Evolutionary conservation across 2,888 invertebrate genomes (phyloP).

Genomic region (Cryptocephalus primarius): DNA sequence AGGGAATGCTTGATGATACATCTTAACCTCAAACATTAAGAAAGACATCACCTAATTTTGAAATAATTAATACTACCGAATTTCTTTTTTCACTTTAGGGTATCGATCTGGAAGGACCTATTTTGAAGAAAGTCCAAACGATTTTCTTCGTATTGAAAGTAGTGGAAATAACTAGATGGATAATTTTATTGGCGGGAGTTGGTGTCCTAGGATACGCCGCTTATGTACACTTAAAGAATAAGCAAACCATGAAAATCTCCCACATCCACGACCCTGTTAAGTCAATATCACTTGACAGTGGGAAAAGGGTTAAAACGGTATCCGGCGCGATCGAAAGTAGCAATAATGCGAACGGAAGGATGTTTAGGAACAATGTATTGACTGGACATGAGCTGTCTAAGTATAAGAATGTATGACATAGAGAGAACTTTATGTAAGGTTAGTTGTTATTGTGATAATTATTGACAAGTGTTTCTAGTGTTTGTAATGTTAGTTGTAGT

Average conservation of each 20-base stretch:
- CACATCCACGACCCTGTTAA: conserved; percentile 4
- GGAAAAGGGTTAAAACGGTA: neutral
- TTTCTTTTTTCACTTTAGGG: conserved; percentile 9
- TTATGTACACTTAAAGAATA: conserved; percentile 31
- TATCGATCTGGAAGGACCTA: conserved; percentile 49
- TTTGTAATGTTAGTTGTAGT: no score
- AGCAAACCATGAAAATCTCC: conserved; percentile 14
- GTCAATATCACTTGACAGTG: neutral
- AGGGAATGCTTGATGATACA: no score
- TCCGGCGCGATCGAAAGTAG: conserved; percentile 2
- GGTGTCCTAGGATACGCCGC: conserved; percentile 31
- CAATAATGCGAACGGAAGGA: conserved; percentile 5
- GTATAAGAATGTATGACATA: conserved; percentile 11
- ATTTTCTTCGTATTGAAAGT: conserved; percentile 43
- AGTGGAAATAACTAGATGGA: conserved; percentile 45
- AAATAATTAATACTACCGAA: no score
- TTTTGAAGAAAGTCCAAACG: conserved; percentile 51
- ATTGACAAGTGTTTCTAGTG: no score
- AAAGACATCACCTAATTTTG: no score
- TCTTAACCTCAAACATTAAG: no score
- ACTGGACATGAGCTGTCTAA: conserved; percentile 26
- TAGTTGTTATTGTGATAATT: no score
- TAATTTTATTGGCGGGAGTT: conserved; percentile 42
- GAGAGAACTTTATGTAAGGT: no score
- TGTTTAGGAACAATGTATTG: conserved; percentile 18